Evolutionary conservation across 2,888 invertebrate species (phyloP), one percentile per base, ranked within the genome.

Genomic region (Dioctria linearis): DNA sequence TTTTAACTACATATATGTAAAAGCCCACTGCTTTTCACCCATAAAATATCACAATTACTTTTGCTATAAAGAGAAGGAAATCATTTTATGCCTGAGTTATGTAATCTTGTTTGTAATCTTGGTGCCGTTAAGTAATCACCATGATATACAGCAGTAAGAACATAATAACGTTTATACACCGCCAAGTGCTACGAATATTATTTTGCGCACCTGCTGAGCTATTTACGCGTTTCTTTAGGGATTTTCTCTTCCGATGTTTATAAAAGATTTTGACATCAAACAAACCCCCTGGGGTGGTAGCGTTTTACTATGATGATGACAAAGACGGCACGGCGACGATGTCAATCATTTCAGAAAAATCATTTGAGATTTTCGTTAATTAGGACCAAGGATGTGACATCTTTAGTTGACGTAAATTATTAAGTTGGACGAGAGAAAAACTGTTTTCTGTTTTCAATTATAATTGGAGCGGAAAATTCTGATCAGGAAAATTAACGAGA

Each of bases 371-470:
- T 73, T 57, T 13, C 73, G 54, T 59, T 73, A 73, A 73, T 73
- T 73, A 73, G 59, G 57, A 42, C 43, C 11, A 25, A 73, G 57
- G 42, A 73, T 73, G 73, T 73, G 73, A 73, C 73, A 73, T 59
- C 42, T 73, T 73, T 73, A 6, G 8, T 42, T 11, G 54, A 57
- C 49, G 69, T 49, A 40, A 13, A 59, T 25, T 25, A 25, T 25
- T 13, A 40, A 40, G 5, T 40, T 13, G 42, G 57, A 57, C 13
- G 57, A 25, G 25, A 25, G 25, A 73, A 73, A n/a, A 59, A 42
- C 73, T 57, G 57, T 73, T 73, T 59, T 59, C n/a, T 9, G 40
- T 6, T 25, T 59, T 73, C 57, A 59, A 59, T 73, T 73, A 73
- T 25, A 25, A 25, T 25, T 25, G 25, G 25, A 25, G 25, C 25